These are phyloP conservation scores for Schlechtendalia chinensis DNA, from an alignment of 1,140 invertebrate species.

Conservation along the genomic window DNA sequence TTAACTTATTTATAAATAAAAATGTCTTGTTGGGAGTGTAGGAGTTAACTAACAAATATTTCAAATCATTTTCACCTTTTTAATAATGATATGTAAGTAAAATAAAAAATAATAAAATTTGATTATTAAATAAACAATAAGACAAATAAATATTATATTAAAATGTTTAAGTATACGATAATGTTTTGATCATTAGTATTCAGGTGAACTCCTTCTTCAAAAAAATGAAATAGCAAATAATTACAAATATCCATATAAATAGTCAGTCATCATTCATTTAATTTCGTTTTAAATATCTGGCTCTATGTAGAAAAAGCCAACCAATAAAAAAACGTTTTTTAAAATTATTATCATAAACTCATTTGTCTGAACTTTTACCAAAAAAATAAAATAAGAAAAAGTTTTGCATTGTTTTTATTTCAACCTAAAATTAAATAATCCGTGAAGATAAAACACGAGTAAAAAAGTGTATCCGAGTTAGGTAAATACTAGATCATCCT, in stretches of 20 bases:
- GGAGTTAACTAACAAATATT: neutral
- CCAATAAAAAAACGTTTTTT: neutral
- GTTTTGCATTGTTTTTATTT: neutral
- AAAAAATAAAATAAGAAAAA: constrained; percentile 20
- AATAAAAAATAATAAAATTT: neutral
- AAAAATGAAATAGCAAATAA: neutral
- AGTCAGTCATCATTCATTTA: neutral
- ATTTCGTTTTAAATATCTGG: too few relatives aligned
- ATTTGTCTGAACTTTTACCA: neutral
- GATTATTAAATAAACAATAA: neutral
- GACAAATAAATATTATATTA: neutral
- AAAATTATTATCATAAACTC: constrained; percentile 11
- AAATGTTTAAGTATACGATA: too few relatives aligned
- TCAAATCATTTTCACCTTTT: neutral
- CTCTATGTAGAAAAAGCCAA: neutral
- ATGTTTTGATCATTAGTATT: too few relatives aligned
- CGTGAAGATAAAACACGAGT: constrained; percentile 30
- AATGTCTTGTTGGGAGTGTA: neutral
- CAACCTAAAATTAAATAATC: constrained; percentile 30
- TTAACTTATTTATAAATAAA: constrained; percentile 32
- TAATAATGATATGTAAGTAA: neutral
- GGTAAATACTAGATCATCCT: constrained; percentile 1
- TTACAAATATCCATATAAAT: neutral
- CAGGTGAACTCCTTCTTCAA: too few relatives aligned
- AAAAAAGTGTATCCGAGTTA: constrained; percentile 4